These are phyloP conservation scores for Hesperophylax magnus DNA, from an alignment of 1,140 invertebrate genomes.

Conservation along the genomic window DNA sequence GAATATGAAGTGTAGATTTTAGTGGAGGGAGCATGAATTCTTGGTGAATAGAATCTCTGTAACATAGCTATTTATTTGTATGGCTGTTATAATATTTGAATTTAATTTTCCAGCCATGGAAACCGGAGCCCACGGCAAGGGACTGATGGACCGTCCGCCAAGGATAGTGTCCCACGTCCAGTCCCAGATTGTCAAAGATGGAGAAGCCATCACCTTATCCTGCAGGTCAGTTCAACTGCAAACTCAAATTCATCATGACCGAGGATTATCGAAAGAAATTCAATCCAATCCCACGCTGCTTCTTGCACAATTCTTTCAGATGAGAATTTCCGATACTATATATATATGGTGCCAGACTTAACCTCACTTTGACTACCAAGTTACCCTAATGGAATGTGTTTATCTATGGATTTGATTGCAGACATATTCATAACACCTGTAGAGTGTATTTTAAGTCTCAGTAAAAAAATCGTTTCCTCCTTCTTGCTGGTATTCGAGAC, in stretches of 20 bases:
- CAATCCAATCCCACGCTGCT: too few relatives aligned
- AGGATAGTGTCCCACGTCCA: slow-evolving; percentile 87
- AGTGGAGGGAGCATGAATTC: not conserved
- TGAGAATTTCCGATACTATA: not conserved
- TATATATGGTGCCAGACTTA: not conserved
- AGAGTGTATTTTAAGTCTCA: too few relatives aligned
- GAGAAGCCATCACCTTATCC: slow-evolving; percentile 86
- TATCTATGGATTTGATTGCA: too few relatives aligned
- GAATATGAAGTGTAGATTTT: too few relatives aligned
- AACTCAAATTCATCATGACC: too few relatives aligned
- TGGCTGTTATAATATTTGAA: not conserved
- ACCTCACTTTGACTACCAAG: too few relatives aligned
- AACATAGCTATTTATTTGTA: too few relatives aligned
- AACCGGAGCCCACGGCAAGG: slow-evolving; percentile 62
- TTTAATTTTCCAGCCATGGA: slow-evolving; percentile 75
- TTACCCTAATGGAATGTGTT: too few relatives aligned
- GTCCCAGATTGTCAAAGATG: slow-evolving; percentile 87
- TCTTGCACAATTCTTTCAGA: not conserved
- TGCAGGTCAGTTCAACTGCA: slow-evolving; percentile 70
- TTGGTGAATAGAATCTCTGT: not conserved
- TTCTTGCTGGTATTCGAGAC: too few relatives aligned
- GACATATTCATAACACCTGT: too few relatives aligned
- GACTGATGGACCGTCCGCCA: slow-evolving; percentile 78
- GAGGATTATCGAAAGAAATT: too few relatives aligned
- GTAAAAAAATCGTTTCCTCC: too few relatives aligned